Base-by-base conservation (phyloP, 2,888 invertebrate species). In the Philereme transversata region DNA sequence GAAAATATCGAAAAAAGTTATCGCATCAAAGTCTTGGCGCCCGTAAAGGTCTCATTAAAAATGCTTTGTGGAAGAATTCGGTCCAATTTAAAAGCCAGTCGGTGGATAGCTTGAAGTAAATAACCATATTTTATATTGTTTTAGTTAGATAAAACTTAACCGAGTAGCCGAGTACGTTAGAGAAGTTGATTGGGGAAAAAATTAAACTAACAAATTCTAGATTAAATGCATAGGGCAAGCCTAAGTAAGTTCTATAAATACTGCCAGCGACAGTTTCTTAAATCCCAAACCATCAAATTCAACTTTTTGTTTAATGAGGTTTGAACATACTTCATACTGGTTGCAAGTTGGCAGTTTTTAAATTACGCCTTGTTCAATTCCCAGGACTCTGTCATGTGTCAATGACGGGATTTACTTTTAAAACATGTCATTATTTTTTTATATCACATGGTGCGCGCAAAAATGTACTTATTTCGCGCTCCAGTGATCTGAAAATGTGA, bases 381-480 rank as follows among this genome's bases (percentile, higher is more conserved):
- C 74, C 68, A 62, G 64, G 75, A 73, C 72, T 64, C 74, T 71
- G 74, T 79, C 79, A 81, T 74, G 79, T 82, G 82, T 84, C 84
- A 84, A 86, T 84, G 78, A 76, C 79, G 76, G 81, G 84, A 86
- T 84, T 87, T 87, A 85, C 87, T 86, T 87, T 88, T 85, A 88
- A 88, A 88, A 88, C 85, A 86, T 79, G 86, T 88, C 88, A 89
- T 90, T 88, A 90, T 90, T 87, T 87, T 88, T 87, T 91, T 89
- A 77, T 88, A 88, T 88, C 85, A 88, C 84, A 81, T 82, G 82
- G 84, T 82, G 82, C 81, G 88, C 86, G 88, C 88, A 91, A 91
- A 88, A 73, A 91, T 91, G 91, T 92, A 90, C 91, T 91, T 92
- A 92, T 92, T 91, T 90, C 87, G 81, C 91, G 92, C 91, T 92